Evolutionary conservation across 1,140 invertebrate species (phyloP), one percentile per base, ranked within the genome.

Genomic region (silkworm (Bombyx mori)): DNA sequence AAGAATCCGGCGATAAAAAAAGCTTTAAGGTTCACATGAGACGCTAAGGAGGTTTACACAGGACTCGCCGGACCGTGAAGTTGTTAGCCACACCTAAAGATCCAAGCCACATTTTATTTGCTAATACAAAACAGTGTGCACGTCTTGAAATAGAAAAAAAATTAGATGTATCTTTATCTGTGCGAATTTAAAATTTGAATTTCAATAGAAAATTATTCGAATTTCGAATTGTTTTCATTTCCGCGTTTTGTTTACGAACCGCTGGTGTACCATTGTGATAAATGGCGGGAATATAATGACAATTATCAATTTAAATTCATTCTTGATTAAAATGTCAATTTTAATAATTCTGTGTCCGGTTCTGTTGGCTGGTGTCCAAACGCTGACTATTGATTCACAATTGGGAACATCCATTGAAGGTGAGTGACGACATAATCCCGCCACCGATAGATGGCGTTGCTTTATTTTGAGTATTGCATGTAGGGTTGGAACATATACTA

Each of bases 401-500:
- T 69, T 86, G 46, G 83, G 83, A 52, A 86, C 83, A 12, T 86
- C 83, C 10, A 62, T 85, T 50, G 83, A 85, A 82, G 83, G 83
- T 86, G 65, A 75, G 71, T 48, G 12, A 18, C 12, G 12, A 18
- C 12, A 18, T 18, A 18, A 18, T 18, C 12, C 12, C 12, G 12
- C 12, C 4, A 35, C 26, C 26, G 4, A 35, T 35, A 35, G 26
- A 35, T 35, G 26, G 26, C 26, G 26, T 35, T 35, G 26, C 26
- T 5, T 35, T 35, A 35, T 35, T 35, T 35, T 35, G 4, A 35
- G 26, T 35, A 35, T 35, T 35, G 26, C 2, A 5, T 35, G 26
- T 35, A 35, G 26, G 26, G 2, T 35, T 35, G 26, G 4, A 35
- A 35, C 4, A 1, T 35, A 5, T 3, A 35, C 26, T 35, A 35